Base-by-base conservation (phyloP, 1,140 invertebrate genomes). In the Globodera ellingtonae region DNA sequence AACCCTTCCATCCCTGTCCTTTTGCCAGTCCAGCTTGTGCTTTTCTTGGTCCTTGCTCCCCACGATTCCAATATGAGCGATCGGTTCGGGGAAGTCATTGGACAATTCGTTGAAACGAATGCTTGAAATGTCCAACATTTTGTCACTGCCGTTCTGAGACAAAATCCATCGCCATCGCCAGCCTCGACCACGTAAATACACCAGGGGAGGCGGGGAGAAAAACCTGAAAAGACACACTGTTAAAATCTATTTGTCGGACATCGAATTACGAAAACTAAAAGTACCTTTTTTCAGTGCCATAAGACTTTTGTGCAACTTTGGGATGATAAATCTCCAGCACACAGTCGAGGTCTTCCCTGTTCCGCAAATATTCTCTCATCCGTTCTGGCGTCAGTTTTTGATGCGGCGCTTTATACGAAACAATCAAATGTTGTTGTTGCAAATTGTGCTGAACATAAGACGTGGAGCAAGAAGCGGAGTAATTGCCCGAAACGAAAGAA, bases 141-240 rank as follows among this genome's bases (percentile, higher is more conserved):
- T 81, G 62, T 44, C 67, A 21, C 48, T 56, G 62, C 8, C 77
- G 4, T 56, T 71, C 50, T 50, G 59, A 3, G 47, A 70, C 66
- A 47, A 62, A n/a, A 86, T 97, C 95, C 82, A 95, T 93, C 69
- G 97, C 90, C 94, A 5, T 76, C 84, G 76, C 97, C 97, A 99
- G 3, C 97, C 97, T 86, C 95, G 95, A 4, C 97, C 97, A 89
- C 95, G 95, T 59, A 99, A 91, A 91, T 99, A 99, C 84, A 99
- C 98, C 90, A 97, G 98, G 0, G 97, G 97, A 1, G 97, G 97
- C 0, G 97, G 97, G 89, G 97, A 99, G 91, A 99, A 99, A 91
- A 99, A 99, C 79, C 91, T 92, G 83, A 66, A 86, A 84, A 15
- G 3, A 4, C 15, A 52, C 8, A 62, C 35, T 35, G 24, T 24